Percentiles rank a stretch among this genome's conserved stretches.
Evolutionary conservation across 2,797 vertebrate genomes (phyloP).

Genomic region (Champsocephalus esox): DNA sequence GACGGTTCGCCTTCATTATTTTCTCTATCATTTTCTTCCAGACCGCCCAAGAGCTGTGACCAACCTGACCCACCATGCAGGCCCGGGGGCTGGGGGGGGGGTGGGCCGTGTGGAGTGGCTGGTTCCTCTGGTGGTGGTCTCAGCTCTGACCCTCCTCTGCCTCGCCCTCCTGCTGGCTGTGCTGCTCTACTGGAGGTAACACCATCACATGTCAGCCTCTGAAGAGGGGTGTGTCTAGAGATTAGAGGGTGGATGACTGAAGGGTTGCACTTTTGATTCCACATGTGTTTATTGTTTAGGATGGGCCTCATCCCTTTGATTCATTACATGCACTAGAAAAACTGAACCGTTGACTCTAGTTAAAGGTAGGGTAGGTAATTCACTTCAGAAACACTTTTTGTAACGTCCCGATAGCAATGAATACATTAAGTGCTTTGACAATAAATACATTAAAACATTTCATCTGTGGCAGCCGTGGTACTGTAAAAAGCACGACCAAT

Average conservation of each 20-base stretch:
- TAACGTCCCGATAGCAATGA: no score
- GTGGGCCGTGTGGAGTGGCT: constrained; percentile 92
- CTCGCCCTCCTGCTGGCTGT: constrained; percentile 92
- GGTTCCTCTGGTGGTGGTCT: constrained; percentile 92
- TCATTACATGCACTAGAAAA: no score
- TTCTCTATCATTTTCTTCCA: constrained; percentile 64
- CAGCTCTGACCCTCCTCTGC: constrained; percentile 92
- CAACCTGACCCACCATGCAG: constrained; percentile 83
- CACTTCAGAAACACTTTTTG: no score
- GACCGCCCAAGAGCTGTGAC: constrained; percentile 85
- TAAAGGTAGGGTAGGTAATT: no score
- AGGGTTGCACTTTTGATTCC: not conserved
- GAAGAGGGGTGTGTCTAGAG: not conserved
- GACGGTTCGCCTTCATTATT: not conserved
- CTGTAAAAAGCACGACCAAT: no score
- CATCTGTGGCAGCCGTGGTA: no score
- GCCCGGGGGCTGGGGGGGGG: constrained; percentile 73
- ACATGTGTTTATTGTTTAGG: not conserved
- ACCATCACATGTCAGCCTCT: not conserved
- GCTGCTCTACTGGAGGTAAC: constrained; percentile 93
- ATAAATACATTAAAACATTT: no score
- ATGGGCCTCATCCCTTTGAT: no score
- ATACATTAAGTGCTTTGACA: no score
- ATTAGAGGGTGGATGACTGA: not conserved
- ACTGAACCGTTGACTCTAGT: no score